Evolutionary conservation across 2,113 vertebrate genomes (phyloP).

Genomic region (Apteryx mantelli): DNA sequence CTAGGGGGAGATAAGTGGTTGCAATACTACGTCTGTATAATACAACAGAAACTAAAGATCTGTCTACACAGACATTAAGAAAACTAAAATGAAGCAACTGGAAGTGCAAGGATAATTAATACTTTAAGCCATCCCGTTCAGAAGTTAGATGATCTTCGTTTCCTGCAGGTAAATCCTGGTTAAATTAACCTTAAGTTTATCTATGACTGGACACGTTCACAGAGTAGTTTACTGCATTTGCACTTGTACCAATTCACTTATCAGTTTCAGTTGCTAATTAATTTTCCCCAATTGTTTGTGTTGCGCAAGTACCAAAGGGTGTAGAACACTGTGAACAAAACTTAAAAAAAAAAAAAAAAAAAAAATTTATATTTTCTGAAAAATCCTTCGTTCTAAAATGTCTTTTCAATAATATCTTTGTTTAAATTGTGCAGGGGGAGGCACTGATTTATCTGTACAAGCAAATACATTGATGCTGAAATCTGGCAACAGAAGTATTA

Average conservation of each 20-base stretch:
- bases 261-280: background rate
- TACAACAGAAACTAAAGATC: background rate
- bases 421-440: background rate
- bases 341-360: background rate
- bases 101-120: background rate
- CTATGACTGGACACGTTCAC: background rate
- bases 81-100: background rate
- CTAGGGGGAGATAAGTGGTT: background rate
- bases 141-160: background rate
- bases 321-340: background rate
- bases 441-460: background rate
- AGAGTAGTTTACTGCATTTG: background rate
- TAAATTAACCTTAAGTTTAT: background rate
- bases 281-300: background rate
- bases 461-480: background rate
- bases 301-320: background rate
- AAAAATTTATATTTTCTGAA: background rate
- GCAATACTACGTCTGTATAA: fast-evolving
- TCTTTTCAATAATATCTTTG: background rate
- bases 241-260: background rate
- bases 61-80: background rate
- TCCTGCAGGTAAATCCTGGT: background rate
- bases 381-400: background rate
- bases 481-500: background rate
- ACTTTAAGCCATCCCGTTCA: background rate